These are phyloP conservation scores for Andrena bucephala DNA, from an alignment of 2,888 invertebrate genomes.

Conservation along the genomic window DNA sequence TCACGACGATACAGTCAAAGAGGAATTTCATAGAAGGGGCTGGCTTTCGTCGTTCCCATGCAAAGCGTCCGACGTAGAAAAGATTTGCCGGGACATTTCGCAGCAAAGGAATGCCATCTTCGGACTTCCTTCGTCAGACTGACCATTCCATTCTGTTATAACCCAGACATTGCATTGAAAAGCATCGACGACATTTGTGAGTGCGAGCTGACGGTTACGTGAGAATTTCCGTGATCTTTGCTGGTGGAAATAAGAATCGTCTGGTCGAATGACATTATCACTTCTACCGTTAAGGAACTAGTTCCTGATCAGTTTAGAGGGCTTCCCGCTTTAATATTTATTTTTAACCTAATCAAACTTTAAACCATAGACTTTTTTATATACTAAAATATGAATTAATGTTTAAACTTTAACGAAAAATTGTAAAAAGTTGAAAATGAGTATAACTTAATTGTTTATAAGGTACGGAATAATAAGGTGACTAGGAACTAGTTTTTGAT, in stretches of 20 bases:
- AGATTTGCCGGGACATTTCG: conserved; percentile 42
- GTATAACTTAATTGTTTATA: too few species aligned
- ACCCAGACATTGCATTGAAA: conserved; percentile 38
- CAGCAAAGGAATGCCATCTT: conserved; percentile 15
- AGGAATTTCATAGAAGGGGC: conserved; percentile 33
- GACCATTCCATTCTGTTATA: conserved; percentile 34
- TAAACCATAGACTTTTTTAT: too few species aligned
- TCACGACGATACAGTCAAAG: conserved; percentile 16
- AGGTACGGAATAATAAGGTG: too few species aligned
- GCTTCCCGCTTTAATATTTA: too few species aligned
- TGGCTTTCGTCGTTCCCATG: conserved; percentile 40
- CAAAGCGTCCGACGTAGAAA: conserved; percentile 35
- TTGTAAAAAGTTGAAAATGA: too few species aligned
- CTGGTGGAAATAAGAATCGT: background rate
- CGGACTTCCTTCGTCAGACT: conserved; percentile 4
- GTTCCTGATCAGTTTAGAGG: too few species aligned
- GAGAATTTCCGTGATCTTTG: conserved; percentile 15
- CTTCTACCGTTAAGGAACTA: too few species aligned
- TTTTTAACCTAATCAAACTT: too few species aligned
- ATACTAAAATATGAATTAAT: too few species aligned
- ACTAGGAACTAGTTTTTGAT: too few species aligned
- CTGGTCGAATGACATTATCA: background rate
- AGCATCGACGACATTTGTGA: conserved; percentile 33
- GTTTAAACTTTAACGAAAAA: too few species aligned
- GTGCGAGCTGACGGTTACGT: background rate